phyloP scores from a whole-genome alignment of 2,888 invertebrate species.

The Copidosoma aretas region DNA sequence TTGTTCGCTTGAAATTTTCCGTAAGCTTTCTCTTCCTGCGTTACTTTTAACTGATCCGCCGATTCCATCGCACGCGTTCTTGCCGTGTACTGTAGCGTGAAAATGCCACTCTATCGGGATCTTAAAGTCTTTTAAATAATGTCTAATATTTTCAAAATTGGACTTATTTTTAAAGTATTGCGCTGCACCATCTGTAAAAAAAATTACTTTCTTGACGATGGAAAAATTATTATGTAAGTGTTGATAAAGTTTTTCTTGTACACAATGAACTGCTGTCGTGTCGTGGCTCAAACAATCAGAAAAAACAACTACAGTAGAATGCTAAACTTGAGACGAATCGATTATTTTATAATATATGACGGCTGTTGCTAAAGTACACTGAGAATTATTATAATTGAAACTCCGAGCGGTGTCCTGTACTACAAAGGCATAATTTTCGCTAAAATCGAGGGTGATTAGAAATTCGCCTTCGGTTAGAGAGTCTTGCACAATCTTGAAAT shows the following conservation, averaged over 20 bases:
- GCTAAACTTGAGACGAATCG: neutral
- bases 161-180: neutral
- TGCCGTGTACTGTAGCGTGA: neutral
- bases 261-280: neutral
- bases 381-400: neutral
- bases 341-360: neutral
- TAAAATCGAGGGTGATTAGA: neutral
- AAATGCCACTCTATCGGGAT: neutral
- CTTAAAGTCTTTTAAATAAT: neutral
- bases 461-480: neutral
- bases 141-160: neutral
- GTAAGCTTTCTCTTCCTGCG: neutral
- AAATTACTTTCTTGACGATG: neutral
- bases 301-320: neutral
- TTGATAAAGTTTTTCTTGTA: neutral
- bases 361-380: neutral
- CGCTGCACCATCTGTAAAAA: neutral
- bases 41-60: neutral
- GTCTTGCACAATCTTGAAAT: neutral
- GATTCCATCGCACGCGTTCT: neutral
- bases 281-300: conserved; percentile 1
- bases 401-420: neutral
- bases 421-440: neutral
- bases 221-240: neutral
- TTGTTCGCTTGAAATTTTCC: neutral